Evolutionary conservation across 2,888 invertebrate species (phyloP), one percentile per base, ranked within the genome.

Genomic region (Chrysolina oricalcia): DNA sequence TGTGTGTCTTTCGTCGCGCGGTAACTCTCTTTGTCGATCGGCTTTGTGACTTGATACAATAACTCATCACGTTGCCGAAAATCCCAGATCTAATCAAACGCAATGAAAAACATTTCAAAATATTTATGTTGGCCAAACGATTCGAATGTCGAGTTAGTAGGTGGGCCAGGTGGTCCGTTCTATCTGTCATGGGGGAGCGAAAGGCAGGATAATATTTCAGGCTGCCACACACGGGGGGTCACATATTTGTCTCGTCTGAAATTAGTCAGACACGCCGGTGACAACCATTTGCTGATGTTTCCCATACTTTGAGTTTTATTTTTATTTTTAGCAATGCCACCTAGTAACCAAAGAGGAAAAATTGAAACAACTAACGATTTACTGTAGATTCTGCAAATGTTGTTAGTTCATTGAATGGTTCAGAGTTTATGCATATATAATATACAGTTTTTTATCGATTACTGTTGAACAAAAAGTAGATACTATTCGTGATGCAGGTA

Each of bases 141-240:
- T 63, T 50, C 50, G 43, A 43, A 69, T 69, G 41, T 40, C 63
- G 11, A 43, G 62, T 50, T 63, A 27, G 72, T 73, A 73, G 79
- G 79, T 79, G 79, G 79, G 65, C 79, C 79, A 79, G 79, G 77
- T 79, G 79, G 64, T 41, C 72, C 68, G 19, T 65, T 74, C 68
- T 74, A 69, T 40, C 41, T 40, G 53, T 72, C 62, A 48, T 69
- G 43, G 74, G 70, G 70, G 75, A 70, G 19, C 67, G 15, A 64
- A 74, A 48, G 46, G 56, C 63, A 72, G 65, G 53, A 74, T 73
- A 74, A 72, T 75, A 80, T 78, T 73, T 70, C 72, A 74, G 73
- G 64, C 70, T 69, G 73, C 78, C 80, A 76, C 80, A 78, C 80
- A 80, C 76, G 68, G 68, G 76, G 80, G 80, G 80, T 80, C 79